These are phyloP conservation scores for Clusia tigrina DNA, from an alignment of 2,888 invertebrate genomes.

Conservation along the genomic window DNA sequence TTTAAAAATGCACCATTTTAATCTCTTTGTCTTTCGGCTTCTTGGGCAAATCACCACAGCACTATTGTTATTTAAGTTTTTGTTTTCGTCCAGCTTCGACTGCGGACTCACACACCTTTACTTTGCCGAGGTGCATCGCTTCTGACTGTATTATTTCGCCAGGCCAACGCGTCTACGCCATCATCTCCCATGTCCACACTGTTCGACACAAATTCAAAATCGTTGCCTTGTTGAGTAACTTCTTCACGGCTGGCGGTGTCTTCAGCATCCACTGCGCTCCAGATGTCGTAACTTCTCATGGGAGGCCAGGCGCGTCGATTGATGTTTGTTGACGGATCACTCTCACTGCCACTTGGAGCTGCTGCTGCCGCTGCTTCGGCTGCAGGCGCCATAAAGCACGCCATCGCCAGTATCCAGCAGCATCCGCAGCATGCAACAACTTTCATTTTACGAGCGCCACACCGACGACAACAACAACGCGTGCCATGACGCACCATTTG, in stretches of 20 bases:
- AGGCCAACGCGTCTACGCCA: not conserved
- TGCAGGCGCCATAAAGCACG: not conserved
- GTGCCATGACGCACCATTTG: too few species aligned
- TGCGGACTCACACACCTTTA: slow-evolving; percentile 26
- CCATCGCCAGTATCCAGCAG: not conserved
- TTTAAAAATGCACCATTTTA: too few species aligned
- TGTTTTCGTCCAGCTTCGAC: too few species aligned
- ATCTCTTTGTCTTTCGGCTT: not conserved
- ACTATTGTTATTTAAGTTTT: too few species aligned
- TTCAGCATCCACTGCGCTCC: slow-evolving; percentile 42
- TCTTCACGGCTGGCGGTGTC: slow-evolving; percentile 9
- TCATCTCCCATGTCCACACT: slow-evolving; percentile 16
- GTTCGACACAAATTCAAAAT: slow-evolving; percentile 14
- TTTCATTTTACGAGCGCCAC: slow-evolving; percentile 5
- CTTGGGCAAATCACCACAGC: too few species aligned
- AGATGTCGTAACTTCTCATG: slow-evolving; percentile 60
- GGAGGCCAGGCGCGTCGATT: slow-evolving; percentile 53
- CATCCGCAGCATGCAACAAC: not conserved
- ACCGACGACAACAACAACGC: not conserved
- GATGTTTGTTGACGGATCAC: slow-evolving; percentile 10
- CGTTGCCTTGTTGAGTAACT: slow-evolving; percentile 10
- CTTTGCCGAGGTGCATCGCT: slow-evolving; percentile 11
- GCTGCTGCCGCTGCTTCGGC: not conserved
- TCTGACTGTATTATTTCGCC: not conserved
- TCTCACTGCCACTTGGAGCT: slow-evolving; percentile 30